Conservation (phyloP, 2,888 invertebrate species). For the Drosophila acutilabella region DNA sequence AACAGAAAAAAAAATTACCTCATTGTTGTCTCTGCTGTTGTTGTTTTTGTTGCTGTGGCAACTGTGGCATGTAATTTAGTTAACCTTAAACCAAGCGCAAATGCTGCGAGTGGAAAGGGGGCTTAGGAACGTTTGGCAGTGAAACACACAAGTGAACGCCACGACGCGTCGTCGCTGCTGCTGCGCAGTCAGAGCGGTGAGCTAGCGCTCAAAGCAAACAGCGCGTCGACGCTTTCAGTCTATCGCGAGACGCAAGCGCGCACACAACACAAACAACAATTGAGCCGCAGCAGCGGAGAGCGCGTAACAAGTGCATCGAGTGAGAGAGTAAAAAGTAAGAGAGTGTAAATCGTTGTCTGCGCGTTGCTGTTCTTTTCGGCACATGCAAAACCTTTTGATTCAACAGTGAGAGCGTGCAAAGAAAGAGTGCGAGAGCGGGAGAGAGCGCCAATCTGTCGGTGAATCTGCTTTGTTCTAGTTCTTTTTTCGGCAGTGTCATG, state of each 20-base stretch:
- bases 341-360: conserved; percentile 2
- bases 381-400: background rate
- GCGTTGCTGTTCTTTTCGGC: conserved; percentile 12
- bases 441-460: background rate
- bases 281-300: background rate
- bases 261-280: conserved; percentile 55
- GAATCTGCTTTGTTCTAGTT: background rate
- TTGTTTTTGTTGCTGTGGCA: conserved; percentile 54
- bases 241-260: conserved; percentile 66
- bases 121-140: conserved; percentile 57
- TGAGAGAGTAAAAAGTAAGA: background rate
- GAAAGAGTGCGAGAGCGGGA: background rate
- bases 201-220: conserved; percentile 3
- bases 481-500: background rate
- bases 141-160: conserved; percentile 42
- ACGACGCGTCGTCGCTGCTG: background rate
- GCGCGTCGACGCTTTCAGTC: conserved; percentile 51
- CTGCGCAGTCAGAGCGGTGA: conserved; percentile 26
- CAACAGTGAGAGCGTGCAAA: background rate
- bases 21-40: conserved; percentile 31
- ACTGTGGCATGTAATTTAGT: conserved; percentile 66
- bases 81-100: conserved; percentile 57
- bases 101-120: background rate
- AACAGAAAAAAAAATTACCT: conserved; percentile 42
- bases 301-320: conserved; percentile 36